Evolutionary conservation across 1,140 invertebrate genomes (phyloP), one percentile per base, ranked within the genome.

Genomic region (Chironomus tepperi): DNA sequence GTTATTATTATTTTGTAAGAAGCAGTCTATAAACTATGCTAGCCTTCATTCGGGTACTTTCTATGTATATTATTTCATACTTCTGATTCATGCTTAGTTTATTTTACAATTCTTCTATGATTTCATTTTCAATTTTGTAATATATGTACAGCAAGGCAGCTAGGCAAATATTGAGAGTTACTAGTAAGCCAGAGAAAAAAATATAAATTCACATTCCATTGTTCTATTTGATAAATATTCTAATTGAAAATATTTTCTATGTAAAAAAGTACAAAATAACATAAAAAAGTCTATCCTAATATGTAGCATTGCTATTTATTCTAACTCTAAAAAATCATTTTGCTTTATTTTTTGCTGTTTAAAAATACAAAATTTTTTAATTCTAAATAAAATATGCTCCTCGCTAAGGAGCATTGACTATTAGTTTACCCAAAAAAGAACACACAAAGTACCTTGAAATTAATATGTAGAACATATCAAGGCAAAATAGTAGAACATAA

Each of bases 401-500:
- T 34, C 24, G 24, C 24, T 34, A 34, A 34, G 24, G 24, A 34
- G 24, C 24, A 34, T 34, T 34, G 24, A 34, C 24, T 34, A 34
- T 34, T 34, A 34, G 10, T 57, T 57, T 57, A n/a, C 12, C 47
- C 12, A 57, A 57, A 57, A 57, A 57, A 57, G 47, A 15, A 57
- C 47, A 57, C 47, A 57, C 47, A 57, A 76, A 77, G 77, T 77
- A 79, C 76, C 77, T 81, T 79, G 79, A 80, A 78, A 77, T 76
- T 34, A 73, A 80, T 79, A 81, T 82, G 82, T 82, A 82, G 80
- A 83, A 81, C 80, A 82, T 81, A 81, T 82, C 80, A 82, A 83
- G 79, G 80, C 80, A 82, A 82, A 83, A 83, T 80, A 83, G 81
- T 80, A 82, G 79, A 81, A 83, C 79, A 79, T 80, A 82, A 83